Percentiles rank a stretch among this genome's conserved stretches.
phyloP scores from a whole-genome alignment of 2,797 vertebrate species.

The Anguilla pacifica region DNA sequence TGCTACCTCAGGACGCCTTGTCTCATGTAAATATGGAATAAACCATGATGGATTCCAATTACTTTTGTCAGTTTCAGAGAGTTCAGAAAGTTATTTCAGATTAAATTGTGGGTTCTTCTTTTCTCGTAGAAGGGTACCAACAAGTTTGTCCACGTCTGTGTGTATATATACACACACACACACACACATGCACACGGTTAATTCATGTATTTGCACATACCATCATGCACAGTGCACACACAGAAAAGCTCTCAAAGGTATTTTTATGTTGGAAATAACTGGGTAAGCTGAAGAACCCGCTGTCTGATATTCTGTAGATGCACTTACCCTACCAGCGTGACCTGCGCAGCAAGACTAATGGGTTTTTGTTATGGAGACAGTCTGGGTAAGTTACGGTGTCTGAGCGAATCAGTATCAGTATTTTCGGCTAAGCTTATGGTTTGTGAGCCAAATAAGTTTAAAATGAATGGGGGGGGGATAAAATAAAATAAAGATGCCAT shows the following conservation, averaged over 20 bases:
- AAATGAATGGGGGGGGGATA: background rate
- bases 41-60: too few relatives aligned
- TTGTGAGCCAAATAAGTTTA: background rate
- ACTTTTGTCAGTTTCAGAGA: too few relatives aligned
- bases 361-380: background rate
- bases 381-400: background rate
- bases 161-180: background rate
- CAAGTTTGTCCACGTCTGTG: too few relatives aligned
- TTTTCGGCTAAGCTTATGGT: background rate
- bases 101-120: too few relatives aligned
- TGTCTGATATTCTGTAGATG: background rate
- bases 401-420: background rate
- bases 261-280: background rate
- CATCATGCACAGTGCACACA: background rate
- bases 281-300: background rate
- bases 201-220: background rate
- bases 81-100: too few relatives aligned
- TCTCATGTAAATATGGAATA: too few relatives aligned
- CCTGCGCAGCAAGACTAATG: background rate
- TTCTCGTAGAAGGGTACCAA: too few relatives aligned
- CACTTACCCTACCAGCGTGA: background rate
- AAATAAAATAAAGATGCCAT: conserved; percentile 1
- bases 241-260: background rate
- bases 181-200: background rate
- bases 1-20: too few relatives aligned